Percentiles rank a stretch among this genome's conserved stretches.
Conservation (phyloP, 2,797 vertebrate genomes). For the Gallirallus australis region DNA sequence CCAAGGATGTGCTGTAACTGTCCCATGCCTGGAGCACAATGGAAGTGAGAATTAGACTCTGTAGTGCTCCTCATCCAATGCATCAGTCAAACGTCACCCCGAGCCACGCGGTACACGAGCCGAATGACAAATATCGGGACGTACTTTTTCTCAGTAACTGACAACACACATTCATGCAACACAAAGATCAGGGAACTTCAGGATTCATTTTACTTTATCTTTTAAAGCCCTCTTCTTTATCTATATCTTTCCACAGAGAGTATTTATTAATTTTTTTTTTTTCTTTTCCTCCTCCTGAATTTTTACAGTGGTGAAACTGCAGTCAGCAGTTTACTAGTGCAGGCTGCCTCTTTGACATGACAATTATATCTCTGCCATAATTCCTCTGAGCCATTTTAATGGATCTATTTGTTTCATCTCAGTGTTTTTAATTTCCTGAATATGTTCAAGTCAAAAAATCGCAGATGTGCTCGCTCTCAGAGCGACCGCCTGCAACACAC, state of each 20-base stretch:
- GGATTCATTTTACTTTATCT: constrained; percentile 41
- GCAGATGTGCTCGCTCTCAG: constrained; percentile 45
- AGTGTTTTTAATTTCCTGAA: constrained; percentile 72
- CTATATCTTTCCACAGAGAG: not conserved
- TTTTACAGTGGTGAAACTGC: constrained; percentile 17
- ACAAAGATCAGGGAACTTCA: constrained; percentile 15
- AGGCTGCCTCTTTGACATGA: constrained; percentile 51
- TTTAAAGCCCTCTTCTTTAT: not conserved
- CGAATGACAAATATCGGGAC: fast-evolving
- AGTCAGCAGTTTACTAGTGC: constrained; percentile 45
- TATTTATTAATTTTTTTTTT: constrained; percentile 49
- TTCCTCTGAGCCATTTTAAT: constrained; percentile 63
- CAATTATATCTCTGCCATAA: constrained; percentile 63
- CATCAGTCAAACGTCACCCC: not conserved
- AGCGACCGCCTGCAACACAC: not conserved
- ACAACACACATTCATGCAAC: not conserved
- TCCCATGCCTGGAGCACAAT: not conserved
- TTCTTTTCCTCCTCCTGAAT: not conserved
- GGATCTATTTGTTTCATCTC: constrained; percentile 71
- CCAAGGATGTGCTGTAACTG: not conserved
- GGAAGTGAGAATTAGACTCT: not conserved
- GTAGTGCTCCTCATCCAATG: not conserved
- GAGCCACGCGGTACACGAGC: fast-evolving
- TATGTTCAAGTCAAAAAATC: constrained; percentile 28
- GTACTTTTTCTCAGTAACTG: not conserved